Conservation (phyloP, 2,888 invertebrate genomes). For the Amitus sp. region DNA sequence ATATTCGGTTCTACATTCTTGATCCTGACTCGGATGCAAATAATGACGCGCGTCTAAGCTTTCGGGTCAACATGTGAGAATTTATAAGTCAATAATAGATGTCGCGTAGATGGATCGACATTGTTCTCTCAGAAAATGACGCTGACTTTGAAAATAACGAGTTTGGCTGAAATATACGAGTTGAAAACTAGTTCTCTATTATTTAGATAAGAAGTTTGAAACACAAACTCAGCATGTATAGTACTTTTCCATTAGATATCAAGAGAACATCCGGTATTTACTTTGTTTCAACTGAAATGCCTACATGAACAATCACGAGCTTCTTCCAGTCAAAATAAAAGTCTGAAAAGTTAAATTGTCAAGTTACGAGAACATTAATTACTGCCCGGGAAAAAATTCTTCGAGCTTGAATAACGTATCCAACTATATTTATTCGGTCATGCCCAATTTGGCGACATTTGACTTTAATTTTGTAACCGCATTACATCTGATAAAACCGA, state of each 20-base stretch:
- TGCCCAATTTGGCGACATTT: no score
- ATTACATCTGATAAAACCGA: no score
- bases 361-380: no score
- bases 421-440: no score
- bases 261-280: neutral
- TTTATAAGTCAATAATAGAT: no score
- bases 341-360: no score
- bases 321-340: no score
- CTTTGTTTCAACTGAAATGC: neutral
- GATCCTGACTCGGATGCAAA: neutral
- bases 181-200: neutral
- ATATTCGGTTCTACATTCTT: neutral
- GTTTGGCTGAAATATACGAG: neutral
- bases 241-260: neutral
- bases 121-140: neutral
- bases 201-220: neutral
- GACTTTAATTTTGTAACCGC: no score
- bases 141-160: neutral
- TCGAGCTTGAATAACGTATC: no score
- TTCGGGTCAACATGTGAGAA: no score
- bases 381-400: no score
- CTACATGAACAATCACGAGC: neutral
- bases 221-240: neutral
- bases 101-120: no score
- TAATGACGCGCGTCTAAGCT: neutral